Evolutionary conservation across 2,888 invertebrate species (phyloP), one percentile per base, ranked within the genome.

Genomic region (Eledone cirrhosa): DNA sequence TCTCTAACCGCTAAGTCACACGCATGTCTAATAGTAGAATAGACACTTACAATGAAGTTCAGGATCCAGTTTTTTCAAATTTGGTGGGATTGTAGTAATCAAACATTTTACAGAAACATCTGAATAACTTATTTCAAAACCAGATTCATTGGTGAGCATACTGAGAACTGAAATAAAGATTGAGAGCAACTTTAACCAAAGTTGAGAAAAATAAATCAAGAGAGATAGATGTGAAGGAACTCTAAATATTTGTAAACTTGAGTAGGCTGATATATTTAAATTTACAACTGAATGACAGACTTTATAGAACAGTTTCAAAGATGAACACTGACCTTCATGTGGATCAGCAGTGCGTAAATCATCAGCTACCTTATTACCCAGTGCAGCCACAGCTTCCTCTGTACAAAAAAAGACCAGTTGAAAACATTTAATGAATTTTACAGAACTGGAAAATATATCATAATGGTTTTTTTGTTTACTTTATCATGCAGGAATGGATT

Each of bases 81-180:
- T 98, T 89, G 96, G 96, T 81, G 97, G 97, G 82, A 98, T 93
- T 0, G 99, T 99, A 29, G 99, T 96, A 84, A 99, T 95, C 75
- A 99, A 93, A 74, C 98, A 95, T 33, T 97, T 93, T 0, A 98
- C 97, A 77, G 95, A 94, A 0, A 97, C 97, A 80, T 95, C 94
- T 72, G 94, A 93, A 47, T 94, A 96, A 8, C 94, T 94, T 72
- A 98, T 95, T 83, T 97, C 97, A 91, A 98, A 97, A 0, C 98
- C 98, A 33, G 94, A 92, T 84, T 95, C 95, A 82, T 93, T 94
- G 14, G 88, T 86, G 82, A 91, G 84, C 87, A 92, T 90, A 7
- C 89, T 88, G 48, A 92, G 84, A 63, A 91, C 93, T 88, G 90
- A 84, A 81, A 90, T 74, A 41, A 41, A 41, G 41, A 41, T 11